A percentile compares a stretch with the other conserved stretches of the same genome.
These are phyloP conservation scores for Crepidodera aurea DNA, from an alignment of 2,888 invertebrate species.

Conservation along the genomic window DNA sequence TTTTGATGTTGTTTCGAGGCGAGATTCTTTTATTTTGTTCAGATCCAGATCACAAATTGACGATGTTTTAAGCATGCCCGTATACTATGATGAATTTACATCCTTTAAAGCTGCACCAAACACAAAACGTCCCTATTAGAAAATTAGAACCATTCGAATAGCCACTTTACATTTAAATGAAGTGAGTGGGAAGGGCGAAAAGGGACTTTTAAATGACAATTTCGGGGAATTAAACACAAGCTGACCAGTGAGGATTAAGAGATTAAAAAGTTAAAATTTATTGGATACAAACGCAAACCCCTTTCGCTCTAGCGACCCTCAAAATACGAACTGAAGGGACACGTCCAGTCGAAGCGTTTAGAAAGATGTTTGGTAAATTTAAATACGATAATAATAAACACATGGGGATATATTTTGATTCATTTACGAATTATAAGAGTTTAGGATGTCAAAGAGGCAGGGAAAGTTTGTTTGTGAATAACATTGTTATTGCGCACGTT, in stretches of 20 bases:
- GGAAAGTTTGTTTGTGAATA: no score
- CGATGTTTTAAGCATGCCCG: no score
- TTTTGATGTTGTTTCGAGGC: no score
- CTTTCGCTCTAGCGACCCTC: conserved; percentile 1
- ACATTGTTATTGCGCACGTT: no score
- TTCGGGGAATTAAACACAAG: conserved; percentile 33
- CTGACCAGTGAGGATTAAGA: conserved; percentile 34
- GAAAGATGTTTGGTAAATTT: conserved; percentile 9
- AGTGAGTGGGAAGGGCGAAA: conserved; percentile 12
- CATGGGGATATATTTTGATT: no score
- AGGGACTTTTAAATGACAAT: conserved; percentile 33
- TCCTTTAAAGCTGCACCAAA: background rate
- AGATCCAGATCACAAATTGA: no score
- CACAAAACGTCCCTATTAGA: conserved; percentile 14
- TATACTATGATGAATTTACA: background rate
- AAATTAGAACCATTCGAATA: conserved; percentile 19
- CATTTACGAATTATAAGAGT: no score
- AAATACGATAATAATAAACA: conserved; percentile 3
- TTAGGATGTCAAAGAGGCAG: no score
- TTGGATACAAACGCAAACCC: conserved; percentile 14
- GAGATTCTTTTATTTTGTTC: no score
- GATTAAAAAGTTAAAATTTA: conserved; percentile 38
- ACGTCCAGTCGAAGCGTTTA: background rate
- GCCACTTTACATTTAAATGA: conserved; percentile 31
- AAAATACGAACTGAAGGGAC: conserved; percentile 5